Evolutionary conservation across 2,888 invertebrate genomes (phyloP).

Genomic region (Habroteleia sp.): DNA sequence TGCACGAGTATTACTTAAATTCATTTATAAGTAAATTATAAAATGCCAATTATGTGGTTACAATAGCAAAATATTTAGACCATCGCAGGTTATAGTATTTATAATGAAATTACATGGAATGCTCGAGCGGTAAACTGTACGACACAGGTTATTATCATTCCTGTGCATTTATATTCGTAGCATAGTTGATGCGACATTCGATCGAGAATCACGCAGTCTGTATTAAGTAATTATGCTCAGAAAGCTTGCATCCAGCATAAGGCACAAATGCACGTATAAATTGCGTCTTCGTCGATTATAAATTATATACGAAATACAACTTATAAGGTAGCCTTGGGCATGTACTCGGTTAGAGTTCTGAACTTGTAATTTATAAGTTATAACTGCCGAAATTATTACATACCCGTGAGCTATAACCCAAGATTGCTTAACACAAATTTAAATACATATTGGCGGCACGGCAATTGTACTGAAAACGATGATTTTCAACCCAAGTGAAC

Average conservation of each 20-base stretch:
- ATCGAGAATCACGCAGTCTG: slow-evolving; percentile 36
- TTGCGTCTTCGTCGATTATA: slow-evolving; percentile 48
- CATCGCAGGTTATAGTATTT: slow-evolving; percentile 6
- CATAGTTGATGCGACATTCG: slow-evolving; percentile 26
- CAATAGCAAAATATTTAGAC: slow-evolving; percentile 23
- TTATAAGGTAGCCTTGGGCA: slow-evolving; percentile 44
- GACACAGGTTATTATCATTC: slow-evolving; percentile 28
- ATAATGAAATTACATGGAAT: slow-evolving; percentile 4
- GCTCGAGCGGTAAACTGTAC: slow-evolving; percentile 19
- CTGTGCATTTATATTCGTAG: slow-evolving; percentile 24
- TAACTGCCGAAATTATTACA: slow-evolving; percentile 58
- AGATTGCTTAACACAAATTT: slow-evolving; percentile 49
- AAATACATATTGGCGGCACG: slow-evolving; percentile 33
- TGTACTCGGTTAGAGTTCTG: slow-evolving; percentile 35
- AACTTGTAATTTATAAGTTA: slow-evolving; percentile 59
- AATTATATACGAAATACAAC: slow-evolving; percentile 47
- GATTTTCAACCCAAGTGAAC: too few relatives aligned
- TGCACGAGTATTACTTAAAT: not conserved
- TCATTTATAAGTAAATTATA: not conserved
- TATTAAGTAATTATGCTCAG: slow-evolving; percentile 54
- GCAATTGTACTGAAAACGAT: slow-evolving; percentile 31
- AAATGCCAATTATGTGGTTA: slow-evolving; percentile 7
- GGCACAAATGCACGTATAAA: slow-evolving; percentile 42
- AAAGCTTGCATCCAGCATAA: slow-evolving; percentile 11
- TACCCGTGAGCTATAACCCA: slow-evolving; percentile 39